A percentile compares a stretch with the other conserved stretches of the same genome.
Evolutionary conservation across 2,888 invertebrate species (phyloP).

Genomic region (Lasiommata megera): DNA sequence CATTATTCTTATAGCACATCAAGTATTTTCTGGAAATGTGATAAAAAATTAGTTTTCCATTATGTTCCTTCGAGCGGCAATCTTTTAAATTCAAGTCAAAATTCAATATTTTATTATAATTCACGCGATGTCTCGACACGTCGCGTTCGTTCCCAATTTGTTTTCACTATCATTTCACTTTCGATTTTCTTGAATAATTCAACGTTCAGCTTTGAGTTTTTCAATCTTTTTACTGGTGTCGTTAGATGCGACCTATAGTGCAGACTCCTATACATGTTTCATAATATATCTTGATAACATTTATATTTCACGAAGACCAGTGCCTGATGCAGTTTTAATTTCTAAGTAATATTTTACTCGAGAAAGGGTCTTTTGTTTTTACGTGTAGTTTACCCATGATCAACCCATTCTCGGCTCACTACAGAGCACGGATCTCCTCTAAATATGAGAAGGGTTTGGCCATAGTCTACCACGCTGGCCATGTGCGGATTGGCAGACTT

Average conservation of each 20-base stretch:
- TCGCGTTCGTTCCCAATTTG: slow-evolving; percentile 55
- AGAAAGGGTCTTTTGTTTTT: too few species aligned
- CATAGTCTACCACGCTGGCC: too few species aligned
- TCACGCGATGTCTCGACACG: slow-evolving; percentile 58
- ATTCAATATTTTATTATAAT: slow-evolving; percentile 69
- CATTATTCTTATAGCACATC: too few species aligned
- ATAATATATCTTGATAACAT: not conserved
- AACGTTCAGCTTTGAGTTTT: slow-evolving; percentile 45
- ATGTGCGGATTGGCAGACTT: too few species aligned
- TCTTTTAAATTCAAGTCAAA: slow-evolving; percentile 37
- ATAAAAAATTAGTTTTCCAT: not conserved
- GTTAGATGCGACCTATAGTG: slow-evolving; percentile 32
- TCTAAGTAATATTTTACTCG: too few species aligned
- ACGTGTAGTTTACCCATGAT: too few species aligned
- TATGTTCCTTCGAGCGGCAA: not conserved
- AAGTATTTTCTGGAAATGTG: not conserved
- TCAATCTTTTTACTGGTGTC: slow-evolving; percentile 50
- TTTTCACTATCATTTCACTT: slow-evolving; percentile 57
- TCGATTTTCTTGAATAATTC: slow-evolving; percentile 76
- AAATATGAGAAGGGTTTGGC: too few species aligned
- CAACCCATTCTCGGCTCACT: too few species aligned
- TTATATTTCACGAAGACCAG: too few species aligned
- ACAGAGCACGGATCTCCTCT: too few species aligned
- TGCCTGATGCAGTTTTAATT: too few species aligned
- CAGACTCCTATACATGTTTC: slow-evolving; percentile 35